Evolutionary conservation across 2,797 vertebrate species (phyloP).

Genomic region (Platyrinchus mystaceus): DNA sequence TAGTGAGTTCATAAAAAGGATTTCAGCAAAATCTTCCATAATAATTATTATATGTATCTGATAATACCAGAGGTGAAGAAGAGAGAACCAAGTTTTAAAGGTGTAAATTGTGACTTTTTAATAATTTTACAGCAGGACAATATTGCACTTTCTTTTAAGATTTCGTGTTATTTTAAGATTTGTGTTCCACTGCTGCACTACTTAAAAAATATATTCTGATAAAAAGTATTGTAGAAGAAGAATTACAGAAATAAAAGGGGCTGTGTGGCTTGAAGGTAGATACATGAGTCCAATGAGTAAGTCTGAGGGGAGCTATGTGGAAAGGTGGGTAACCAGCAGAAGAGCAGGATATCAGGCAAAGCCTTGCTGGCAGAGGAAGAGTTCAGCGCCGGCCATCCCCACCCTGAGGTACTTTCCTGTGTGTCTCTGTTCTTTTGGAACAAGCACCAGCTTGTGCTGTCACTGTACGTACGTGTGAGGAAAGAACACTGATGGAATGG

Average conservation of each 20-base stretch:
- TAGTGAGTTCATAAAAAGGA: not conserved
- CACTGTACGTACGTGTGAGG: not conserved
- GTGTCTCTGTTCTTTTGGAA: not conserved
- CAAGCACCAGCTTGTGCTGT: not conserved
- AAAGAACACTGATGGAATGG: not conserved
- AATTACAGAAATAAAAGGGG: not conserved
- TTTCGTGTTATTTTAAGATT: not conserved
- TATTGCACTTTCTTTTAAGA: not conserved
- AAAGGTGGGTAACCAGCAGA: not conserved
- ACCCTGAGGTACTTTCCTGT: not conserved
- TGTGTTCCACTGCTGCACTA: not conserved
- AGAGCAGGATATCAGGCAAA: not conserved
- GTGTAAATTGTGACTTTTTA: not conserved
- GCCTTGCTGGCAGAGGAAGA: not conserved
- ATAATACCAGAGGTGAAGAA: not conserved
- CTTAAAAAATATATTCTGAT: not conserved
- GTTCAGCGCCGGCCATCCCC: not conserved
- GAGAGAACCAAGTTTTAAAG: not conserved
- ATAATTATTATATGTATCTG: not conserved
- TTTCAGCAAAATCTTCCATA: not conserved
- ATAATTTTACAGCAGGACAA: not conserved
- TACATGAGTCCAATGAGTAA: not conserved
- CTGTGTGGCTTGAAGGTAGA: not conserved
- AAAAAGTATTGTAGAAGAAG: not conserved
- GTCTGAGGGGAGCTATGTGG: not conserved